Evolutionary conservation across 30 jellyfish, hydroid and myxozoan genomes (phyloP), one percentile per base, ranked within the genome.

Genomic region (Sanderia malayensis): DNA sequence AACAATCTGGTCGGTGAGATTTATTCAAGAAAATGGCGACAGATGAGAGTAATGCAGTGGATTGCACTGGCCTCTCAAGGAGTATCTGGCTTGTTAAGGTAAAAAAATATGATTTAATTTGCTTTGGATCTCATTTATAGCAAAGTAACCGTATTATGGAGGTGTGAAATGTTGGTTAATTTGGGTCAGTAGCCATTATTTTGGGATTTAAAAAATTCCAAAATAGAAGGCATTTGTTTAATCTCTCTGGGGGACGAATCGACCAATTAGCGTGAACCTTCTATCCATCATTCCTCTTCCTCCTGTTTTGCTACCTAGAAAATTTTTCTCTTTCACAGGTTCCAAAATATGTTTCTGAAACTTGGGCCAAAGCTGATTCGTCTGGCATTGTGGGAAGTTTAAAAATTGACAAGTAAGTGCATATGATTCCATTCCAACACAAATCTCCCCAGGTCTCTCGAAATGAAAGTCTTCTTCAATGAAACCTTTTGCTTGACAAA

Each of bases 81-180:
- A 81, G 49, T 74, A 94, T 89, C 24, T 89, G 97, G 97, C 88
- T 89, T 2, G 97, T 89, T 18, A 89, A 89, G 95, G 97, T 87
- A 72, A 49, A 46, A 13, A 18, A 25, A 17, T 20, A 1, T 10
- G 23, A 8, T 31, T 23, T 13, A 17, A 8, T 8, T 33, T 17
- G 19, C n/a, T 26, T 8, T 15, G 15, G 11, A 41, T 8, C 11
- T 41, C 55, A 41, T 6, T 41, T 41, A n/a, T 41, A 41, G 15
- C 8, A 41, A 6, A 15, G 55, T 15, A 24, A 24, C 64, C 23
- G 2, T 9, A 4, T 49, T 49, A 19, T 19, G 27, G 27, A 4
- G 11, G 4, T 49, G 64, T 49, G 11, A 49, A 2, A 19, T 15
- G 7, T 18, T 4, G 25, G 64, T 19, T 19, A 4, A 4, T 49